Evolutionary conservation across 2,888 invertebrate genomes (phyloP).

Genomic region (Acrobeloides nanus): DNA sequence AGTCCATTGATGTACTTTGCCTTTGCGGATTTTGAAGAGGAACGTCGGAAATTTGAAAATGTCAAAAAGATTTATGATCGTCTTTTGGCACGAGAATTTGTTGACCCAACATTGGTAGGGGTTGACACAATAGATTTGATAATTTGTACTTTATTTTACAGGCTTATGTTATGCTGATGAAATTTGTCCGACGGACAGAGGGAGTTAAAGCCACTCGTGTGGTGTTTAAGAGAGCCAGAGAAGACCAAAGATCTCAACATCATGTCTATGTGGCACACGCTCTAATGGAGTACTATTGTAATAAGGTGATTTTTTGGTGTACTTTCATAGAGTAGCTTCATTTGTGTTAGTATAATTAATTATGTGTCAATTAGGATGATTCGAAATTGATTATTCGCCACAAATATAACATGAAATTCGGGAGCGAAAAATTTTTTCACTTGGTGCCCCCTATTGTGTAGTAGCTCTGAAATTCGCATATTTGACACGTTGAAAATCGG

Average conservation of each 20-base stretch:
- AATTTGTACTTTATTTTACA: constrained; percentile 52
- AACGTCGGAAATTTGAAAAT: constrained; percentile 84
- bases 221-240: constrained; percentile 86
- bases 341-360: too few species aligned
- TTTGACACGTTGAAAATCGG: too few species aligned
- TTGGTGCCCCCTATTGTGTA: too few species aligned
- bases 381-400: too few species aligned
- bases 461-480: too few species aligned
- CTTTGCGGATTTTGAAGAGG: constrained; percentile 95
- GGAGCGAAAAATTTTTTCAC: too few species aligned
- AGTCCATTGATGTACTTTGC: constrained; percentile 93
- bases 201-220: constrained; percentile 91
- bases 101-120: constrained; percentile 85
- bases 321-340: too few species aligned
- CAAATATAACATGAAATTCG: too few species aligned
- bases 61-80: constrained; percentile 90
- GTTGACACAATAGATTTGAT: neutral
- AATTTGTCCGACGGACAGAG: constrained; percentile 90
- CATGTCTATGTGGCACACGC: constrained; percentile 95
- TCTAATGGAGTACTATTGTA: constrained; percentile 97
- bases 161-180: constrained; percentile 98
- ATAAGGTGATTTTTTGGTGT: constrained; percentile 63
- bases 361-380: too few species aligned
- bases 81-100: constrained; percentile 76
- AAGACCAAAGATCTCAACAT: constrained; percentile 73